phyloP scores from a whole-genome alignment of 2,797 vertebrate genomes.

The Betta splendens region DNA sequence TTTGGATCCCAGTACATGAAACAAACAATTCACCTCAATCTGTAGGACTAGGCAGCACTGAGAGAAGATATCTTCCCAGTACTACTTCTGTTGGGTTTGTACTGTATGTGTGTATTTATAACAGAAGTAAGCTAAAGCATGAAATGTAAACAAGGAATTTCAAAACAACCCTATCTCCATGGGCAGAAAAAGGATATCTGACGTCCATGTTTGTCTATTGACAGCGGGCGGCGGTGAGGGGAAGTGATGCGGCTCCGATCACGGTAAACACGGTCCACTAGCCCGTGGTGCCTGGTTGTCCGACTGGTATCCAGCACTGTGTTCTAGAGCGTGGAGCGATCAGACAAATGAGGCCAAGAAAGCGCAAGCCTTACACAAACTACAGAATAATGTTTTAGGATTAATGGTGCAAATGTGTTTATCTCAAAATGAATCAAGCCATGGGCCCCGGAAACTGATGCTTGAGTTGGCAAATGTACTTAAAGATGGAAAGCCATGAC shows the following conservation, averaged over 20 bases:
- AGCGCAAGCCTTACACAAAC: constrained; percentile 16
- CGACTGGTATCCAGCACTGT: constrained; percentile 96
- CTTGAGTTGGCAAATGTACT: constrained; percentile 79
- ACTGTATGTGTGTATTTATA: not conserved
- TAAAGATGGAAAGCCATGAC: constrained; percentile 85
- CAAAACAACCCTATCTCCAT: not conserved
- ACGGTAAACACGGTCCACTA: constrained; percentile 96
- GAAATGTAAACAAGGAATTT: no score
- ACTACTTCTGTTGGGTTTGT: not conserved
- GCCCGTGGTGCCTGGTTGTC: constrained; percentile 94
- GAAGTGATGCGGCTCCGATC: constrained; percentile 95
- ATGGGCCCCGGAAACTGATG: constrained; percentile 74
- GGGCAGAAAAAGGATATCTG: constrained; percentile 94
- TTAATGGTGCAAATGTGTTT: constrained; percentile 75
- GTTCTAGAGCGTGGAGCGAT: constrained; percentile 90
- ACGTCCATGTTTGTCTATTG: constrained; percentile 95
- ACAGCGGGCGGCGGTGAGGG: constrained; percentile 92
- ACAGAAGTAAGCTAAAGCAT: no score
- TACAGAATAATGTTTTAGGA: constrained; percentile 54
- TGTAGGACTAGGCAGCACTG: not conserved
- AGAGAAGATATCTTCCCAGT: not conserved
- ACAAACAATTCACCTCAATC: constrained; percentile 17
- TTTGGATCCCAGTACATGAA: constrained; percentile 2
- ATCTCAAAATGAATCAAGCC: constrained; percentile 78
- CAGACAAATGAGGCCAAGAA: constrained; percentile 51